These are phyloP conservation scores for Diachasma alloeum DNA, from an alignment of 1,140 invertebrate species.

Conservation along the genomic window DNA sequence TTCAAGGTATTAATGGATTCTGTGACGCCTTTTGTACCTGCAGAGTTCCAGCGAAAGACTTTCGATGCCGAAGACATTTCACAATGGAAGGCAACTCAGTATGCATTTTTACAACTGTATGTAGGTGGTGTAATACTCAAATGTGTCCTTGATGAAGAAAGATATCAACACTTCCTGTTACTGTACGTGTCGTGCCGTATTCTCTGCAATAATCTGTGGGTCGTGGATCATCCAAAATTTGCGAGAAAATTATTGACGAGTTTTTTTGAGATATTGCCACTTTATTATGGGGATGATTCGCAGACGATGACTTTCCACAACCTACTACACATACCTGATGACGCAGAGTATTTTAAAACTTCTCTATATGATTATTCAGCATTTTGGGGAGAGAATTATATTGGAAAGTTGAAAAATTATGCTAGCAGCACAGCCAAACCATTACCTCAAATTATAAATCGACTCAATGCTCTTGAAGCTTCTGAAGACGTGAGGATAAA, in stretches of 20 bases:
- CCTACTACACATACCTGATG: conserved; percentile 34
- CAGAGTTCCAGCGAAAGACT: neutral
- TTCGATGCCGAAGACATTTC: neutral
- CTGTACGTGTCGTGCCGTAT: neutral
- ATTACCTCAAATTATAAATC: neutral
- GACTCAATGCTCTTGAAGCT: neutral
- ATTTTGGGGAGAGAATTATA: neutral
- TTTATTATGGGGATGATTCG: conserved; percentile 24
- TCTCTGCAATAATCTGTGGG: neutral
- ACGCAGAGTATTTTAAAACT: conserved; percentile 28
- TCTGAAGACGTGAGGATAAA: neutral
- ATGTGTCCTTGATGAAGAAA: neutral
- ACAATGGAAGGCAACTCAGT: neutral
- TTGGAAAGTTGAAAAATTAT: neutral
- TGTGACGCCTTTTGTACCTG: neutral
- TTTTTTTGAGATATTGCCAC: conserved; percentile 27
- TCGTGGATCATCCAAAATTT: neutral
- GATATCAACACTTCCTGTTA: neutral
- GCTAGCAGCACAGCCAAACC: neutral
- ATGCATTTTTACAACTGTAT: neutral
- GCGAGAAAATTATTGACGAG: neutral
- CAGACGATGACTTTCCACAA: conserved; percentile 37
- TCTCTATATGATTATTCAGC: conserved; percentile 4
- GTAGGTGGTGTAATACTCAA: neutral
- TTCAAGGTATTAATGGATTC: neutral